Base-by-base conservation (phyloP, 2,888 invertebrate species). In the Aphelenchoides bicaudatus region DNA sequence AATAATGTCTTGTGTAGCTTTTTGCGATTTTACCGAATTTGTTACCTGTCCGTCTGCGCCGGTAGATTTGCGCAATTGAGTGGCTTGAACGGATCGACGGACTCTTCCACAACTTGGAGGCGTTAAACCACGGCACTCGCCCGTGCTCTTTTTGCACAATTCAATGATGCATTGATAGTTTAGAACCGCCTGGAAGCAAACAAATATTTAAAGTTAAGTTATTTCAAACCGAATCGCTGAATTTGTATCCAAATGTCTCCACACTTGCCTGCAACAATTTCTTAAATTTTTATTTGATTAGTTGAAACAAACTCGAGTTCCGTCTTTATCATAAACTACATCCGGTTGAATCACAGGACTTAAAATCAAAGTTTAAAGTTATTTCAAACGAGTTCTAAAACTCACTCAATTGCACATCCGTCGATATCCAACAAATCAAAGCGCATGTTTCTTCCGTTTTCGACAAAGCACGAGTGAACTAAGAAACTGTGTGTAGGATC, bases 311-410 rank as follows among this genome's bases (percentile, higher is more conserved):
- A 65, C 68, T 29, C 56, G 58, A 29, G 62, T 67, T 21, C 58
- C 56, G 13, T 66, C 65, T 21, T 53, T 23, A 21, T 71, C 62
- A 55, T 75, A 75, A 3, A 61, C 62, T 16, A 67, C 63, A 59
- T 75, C 75, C 6, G 76, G 72, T 53, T 75, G 74, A 54, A 75
- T 75, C 28, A 75, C 59, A 4, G 75, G 75, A 30, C 77, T 76
- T n/a, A n/a, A n/a, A 21, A 70, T 34, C 13, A 13, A 34, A 13
- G 13, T 34, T 13, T 34, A 13, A 34, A 34, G 13, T 13, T 13
- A 13, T 34, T 34, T 13, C 13, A 13, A 34, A 34, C 13, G 37
- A 34, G 13, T 13, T 13, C 13, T 13, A 34, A 34, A 34, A 13
- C 13, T 34, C 13, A 34, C 13, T 13, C 37, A 34, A 34, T 34